Evolutionary conservation across 2,888 invertebrate species (phyloP).

Genomic region (Parthenolecanium corni): DNA sequence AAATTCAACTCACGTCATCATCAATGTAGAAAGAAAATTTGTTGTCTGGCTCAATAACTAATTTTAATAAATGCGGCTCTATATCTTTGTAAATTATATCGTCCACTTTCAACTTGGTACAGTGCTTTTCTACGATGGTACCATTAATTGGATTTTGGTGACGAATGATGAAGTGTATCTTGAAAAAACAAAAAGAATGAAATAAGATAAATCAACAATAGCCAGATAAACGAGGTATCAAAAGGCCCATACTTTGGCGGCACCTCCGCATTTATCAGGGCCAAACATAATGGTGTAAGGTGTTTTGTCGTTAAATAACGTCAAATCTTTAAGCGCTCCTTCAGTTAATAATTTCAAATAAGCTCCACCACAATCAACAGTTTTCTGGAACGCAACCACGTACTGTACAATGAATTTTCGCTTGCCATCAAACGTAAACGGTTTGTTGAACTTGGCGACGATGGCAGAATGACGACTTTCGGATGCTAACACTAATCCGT

Average conservation of each 20-base stretch:
- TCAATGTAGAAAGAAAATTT: constrained; percentile 72
- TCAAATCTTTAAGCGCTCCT: constrained; percentile 58
- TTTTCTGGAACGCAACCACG: constrained; percentile 86
- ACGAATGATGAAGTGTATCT: constrained; percentile 77
- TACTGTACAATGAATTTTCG: constrained; percentile 70
- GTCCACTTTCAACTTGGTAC: constrained; percentile 74
- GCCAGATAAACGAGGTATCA: not conserved
- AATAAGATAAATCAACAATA: not conserved
- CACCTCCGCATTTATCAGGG: constrained; percentile 96
- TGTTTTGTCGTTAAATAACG: constrained; percentile 84
- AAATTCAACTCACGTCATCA: constrained; percentile 45
- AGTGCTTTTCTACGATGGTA: constrained; percentile 84
- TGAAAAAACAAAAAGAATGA: constrained; percentile 34
- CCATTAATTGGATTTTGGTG: constrained; percentile 90
- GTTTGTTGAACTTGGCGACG: constrained; percentile 47
- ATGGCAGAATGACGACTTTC: constrained; percentile 80
- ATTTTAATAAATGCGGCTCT: constrained; percentile 74
- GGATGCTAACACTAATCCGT: constrained; percentile 78
- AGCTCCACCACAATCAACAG: constrained; percentile 97
- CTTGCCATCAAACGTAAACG: constrained; percentile 41
- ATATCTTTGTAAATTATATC: constrained; percentile 65
- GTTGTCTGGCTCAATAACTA: constrained; percentile 67
- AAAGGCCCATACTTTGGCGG: constrained; percentile 60
- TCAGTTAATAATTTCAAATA: constrained; percentile 85
- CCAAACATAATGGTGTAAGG: constrained; percentile 99